phyloP scores from a whole-genome alignment of 1,140 invertebrate genomes.

The Ganaspis sp. region DNA sequence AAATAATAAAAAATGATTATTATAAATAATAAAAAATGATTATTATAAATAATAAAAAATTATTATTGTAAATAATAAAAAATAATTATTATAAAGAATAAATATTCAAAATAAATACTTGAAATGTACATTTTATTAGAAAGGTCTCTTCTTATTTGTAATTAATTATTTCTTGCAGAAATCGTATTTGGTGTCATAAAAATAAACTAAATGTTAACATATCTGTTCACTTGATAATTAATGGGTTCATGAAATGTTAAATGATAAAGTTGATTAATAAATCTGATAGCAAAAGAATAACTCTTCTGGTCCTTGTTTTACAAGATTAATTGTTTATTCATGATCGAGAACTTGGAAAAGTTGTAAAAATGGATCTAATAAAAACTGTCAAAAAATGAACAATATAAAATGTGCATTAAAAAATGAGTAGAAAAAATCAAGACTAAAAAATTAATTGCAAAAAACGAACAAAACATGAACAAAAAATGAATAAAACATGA shows the following conservation, averaged over 20 bases:
- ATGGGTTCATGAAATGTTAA: neutral
- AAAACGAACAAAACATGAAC: no score
- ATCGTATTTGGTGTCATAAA: neutral
- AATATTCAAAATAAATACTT: neutral
- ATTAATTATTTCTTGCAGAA: neutral
- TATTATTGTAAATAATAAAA: neutral
- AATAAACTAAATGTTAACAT: conserved; percentile 1
- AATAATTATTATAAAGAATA: neutral
- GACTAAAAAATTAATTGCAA: no score
- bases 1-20: no score
- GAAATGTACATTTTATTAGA: neutral
- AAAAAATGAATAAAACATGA: no score
- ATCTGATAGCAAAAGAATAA: neutral
- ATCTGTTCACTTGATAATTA: neutral
- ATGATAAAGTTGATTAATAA: neutral
- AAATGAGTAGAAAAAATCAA: no score
- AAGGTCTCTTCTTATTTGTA: neutral
- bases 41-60: no score
- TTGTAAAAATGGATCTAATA: no score
- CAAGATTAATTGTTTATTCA: neutral
- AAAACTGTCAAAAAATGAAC: no score
- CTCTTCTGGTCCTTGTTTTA: neutral
- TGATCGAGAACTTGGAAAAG: no score
- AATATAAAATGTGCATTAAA: no score
- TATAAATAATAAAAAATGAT: no score